These are phyloP conservation scores for Pyrocoelia pectoralis DNA, from an alignment of 2,888 invertebrate species.

Conservation along the genomic window DNA sequence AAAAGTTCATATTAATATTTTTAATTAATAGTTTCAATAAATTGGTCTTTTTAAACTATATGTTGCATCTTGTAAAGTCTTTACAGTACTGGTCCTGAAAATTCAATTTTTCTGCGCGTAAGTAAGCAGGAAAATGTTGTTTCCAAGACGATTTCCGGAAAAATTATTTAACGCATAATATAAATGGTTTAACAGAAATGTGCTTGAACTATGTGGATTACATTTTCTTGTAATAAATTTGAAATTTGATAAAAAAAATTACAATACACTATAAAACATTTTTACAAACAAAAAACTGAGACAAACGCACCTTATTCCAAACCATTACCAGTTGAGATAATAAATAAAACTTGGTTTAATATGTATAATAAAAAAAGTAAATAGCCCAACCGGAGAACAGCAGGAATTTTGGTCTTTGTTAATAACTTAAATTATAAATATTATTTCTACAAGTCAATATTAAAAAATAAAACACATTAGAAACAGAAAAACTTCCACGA, in stretches of 20 bases:
- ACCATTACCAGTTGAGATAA: background rate
- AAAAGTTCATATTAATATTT: too few species aligned
- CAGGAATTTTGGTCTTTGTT: background rate
- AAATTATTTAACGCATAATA: too few species aligned
- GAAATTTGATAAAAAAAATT: background rate
- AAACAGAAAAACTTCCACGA: conserved; percentile 25
- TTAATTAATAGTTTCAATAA: too few species aligned
- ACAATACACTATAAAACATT: background rate
- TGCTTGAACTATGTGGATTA: background rate
- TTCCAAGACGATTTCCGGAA: too few species aligned
- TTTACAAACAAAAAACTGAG: background rate
- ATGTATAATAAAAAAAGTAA: background rate
- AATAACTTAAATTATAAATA: conserved; percentile 13
- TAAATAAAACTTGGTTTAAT: background rate
- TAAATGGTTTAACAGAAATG: background rate
- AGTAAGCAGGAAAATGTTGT: too few species aligned
- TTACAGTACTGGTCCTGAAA: too few species aligned
- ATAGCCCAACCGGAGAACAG: background rate
- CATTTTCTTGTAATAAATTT: background rate
- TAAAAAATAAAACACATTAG: conserved; percentile 9
- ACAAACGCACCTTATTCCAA: conserved; percentile 5
- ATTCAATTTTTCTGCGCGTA: too few species aligned
- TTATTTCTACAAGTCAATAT: conserved; percentile 9
- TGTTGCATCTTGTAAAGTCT: too few species aligned
- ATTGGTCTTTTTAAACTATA: too few species aligned